phyloP scores from a whole-genome alignment of 2,888 invertebrate species.

The Plebejus argus region DNA sequence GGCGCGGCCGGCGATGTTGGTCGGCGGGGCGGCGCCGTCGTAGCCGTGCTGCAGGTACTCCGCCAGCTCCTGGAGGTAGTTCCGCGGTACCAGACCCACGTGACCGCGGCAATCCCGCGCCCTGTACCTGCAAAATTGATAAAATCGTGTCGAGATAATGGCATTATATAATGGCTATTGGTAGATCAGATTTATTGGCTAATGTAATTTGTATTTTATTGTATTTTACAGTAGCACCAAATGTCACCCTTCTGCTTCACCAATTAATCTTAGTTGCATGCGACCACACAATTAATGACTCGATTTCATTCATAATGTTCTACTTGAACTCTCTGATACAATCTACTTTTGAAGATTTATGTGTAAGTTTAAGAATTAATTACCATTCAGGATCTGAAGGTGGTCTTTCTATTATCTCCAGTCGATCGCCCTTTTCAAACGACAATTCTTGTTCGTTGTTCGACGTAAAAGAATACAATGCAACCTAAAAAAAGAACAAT shows the following conservation, averaged over 20 bases:
- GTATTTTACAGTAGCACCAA: no score
- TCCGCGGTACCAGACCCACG: constrained; percentile 96
- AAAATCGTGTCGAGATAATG: no score
- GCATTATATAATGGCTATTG: no score
- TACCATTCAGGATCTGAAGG: constrained; percentile 98
- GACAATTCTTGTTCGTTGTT: constrained; percentile 97
- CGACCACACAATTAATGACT: no score
- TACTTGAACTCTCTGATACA: no score
- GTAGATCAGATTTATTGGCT: no score
- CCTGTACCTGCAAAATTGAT: constrained; percentile 80
- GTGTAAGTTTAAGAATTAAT: no score
- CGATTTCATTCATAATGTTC: no score
- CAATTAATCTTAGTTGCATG: no score
- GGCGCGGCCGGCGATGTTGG: constrained; percentile 87
- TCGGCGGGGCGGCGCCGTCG: constrained; percentile 44
- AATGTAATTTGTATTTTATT: no score
- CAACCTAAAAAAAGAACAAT: constrained; percentile 77
- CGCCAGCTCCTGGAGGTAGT: constrained; percentile 95
- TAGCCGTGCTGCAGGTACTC: constrained; percentile 83
- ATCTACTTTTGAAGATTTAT: no score
- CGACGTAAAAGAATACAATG: constrained; percentile 95
- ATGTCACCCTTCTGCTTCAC: no score
- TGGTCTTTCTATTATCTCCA: constrained; percentile 98
- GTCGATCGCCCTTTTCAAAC: constrained; percentile 97
- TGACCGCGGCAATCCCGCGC: constrained; percentile 96